Conservation (phyloP, 2,888 invertebrate species). For the Tipula lateralis region DNA sequence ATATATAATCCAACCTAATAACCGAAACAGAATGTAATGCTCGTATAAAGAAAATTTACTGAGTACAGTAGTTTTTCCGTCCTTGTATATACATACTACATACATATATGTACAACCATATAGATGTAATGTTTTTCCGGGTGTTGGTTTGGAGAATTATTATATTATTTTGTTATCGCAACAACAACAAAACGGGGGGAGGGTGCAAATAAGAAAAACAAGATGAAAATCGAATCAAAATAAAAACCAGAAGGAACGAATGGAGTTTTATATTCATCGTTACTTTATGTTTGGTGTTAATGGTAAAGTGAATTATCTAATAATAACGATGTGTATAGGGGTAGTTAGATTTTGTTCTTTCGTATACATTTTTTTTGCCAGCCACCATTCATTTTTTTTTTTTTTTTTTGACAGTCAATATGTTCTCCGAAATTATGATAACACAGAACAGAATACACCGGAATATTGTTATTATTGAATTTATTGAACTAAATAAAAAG, state of each 20-base stretch:
- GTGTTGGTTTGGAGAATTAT: background rate
- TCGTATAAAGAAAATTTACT: background rate
- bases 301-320: conserved; percentile 19
- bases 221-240: background rate
- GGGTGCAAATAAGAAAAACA: too few relatives aligned
- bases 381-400: background rate
- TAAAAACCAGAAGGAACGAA: conserved; percentile 11
- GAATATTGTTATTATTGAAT: conserved; percentile 1
- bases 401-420: background rate
- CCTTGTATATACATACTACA: background rate
- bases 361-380: background rate
- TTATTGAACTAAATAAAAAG: background rate
- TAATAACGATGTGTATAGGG: conserved; percentile 9
- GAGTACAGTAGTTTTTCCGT: background rate
- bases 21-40: background rate
- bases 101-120: too few relatives aligned
- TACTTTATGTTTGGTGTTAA: conserved; percentile 24
- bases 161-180: background rate
- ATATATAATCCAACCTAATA: background rate
- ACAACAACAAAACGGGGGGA: too few relatives aligned
- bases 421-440: conserved; percentile 11
- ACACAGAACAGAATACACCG: background rate
- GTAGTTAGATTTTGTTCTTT: background rate
- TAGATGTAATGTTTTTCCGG: background rate
- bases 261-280: conserved; percentile 11